Conservation (phyloP, 2,888 invertebrate species). For the Agelastica alni region DNA sequence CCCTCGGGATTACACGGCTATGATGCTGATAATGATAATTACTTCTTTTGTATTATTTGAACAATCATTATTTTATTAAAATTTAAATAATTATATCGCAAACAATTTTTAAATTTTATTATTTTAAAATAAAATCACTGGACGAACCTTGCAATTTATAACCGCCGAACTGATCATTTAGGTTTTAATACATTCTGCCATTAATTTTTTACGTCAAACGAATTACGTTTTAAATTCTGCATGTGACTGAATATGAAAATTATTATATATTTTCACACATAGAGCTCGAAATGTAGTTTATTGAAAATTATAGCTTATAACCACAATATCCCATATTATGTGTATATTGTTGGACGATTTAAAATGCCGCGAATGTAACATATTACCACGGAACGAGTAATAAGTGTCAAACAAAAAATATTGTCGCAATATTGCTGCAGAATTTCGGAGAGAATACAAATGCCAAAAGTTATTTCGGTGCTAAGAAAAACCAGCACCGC, state of each 20-base stretch:
- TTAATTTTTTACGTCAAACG: neutral
- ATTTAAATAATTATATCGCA: too few relatives aligned
- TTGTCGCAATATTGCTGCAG: slow-evolving; percentile 29
- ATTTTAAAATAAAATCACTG: too few relatives aligned
- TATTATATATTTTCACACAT: slow-evolving; percentile 5
- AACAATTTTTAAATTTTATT: too few relatives aligned
- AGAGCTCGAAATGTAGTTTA: slow-evolving; percentile 3
- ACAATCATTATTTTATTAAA: too few relatives aligned
- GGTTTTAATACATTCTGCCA: neutral
- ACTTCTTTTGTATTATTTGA: too few relatives aligned
- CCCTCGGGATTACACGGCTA: too few relatives aligned
- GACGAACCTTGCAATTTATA: too few relatives aligned
- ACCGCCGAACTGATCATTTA: too few relatives aligned
- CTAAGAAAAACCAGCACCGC: slow-evolving; percentile 1
- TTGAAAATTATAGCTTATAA: slow-evolving; percentile 20
- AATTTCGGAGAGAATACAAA: slow-evolving; percentile 16
- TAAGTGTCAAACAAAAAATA: slow-evolving; percentile 31
- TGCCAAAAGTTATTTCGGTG: slow-evolving; percentile 1
- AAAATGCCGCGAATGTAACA: slow-evolving; percentile 23
- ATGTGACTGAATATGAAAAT: slow-evolving; percentile 5
- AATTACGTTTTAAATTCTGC: neutral
- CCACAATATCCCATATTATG: slow-evolving; percentile 20
- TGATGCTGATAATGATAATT: too few relatives aligned
- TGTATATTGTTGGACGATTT: slow-evolving; percentile 20
- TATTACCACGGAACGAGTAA: slow-evolving; percentile 22